Conservation (phyloP, 1,140 invertebrate species). For the Caenorhabditis tropicalis region DNA sequence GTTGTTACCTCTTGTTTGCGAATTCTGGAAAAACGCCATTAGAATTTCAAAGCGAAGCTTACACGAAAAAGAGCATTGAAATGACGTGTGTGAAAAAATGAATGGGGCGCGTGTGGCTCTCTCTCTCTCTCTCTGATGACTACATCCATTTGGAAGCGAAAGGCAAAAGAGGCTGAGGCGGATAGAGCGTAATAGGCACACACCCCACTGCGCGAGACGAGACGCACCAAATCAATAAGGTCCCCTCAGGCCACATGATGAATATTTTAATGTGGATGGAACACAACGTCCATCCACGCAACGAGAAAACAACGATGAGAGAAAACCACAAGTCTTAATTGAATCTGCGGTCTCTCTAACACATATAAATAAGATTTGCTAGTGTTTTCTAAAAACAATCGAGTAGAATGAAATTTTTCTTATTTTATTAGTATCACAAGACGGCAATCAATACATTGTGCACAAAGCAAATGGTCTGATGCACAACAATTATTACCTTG, state of each 20-base stretch:
- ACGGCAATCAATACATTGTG: neutral
- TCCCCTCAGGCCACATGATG: conserved; percentile 23
- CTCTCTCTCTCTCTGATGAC: neutral
- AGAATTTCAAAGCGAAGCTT: neutral
- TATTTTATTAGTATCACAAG: neutral
- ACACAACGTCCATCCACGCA: neutral
- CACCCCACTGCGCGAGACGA: neutral
- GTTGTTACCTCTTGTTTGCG: neutral
- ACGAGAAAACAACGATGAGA: neutral
- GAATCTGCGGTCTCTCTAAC: neutral
- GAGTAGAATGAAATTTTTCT: too few species aligned
- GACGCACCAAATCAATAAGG: conserved; percentile 30
- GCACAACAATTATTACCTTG: neutral
- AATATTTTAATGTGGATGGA: conserved; percentile 24
- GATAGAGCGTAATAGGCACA: conserved; percentile 36
- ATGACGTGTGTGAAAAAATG: conserved; percentile 26
- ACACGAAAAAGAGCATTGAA: neutral
- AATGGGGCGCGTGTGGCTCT: neutral
- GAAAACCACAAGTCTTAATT: neutral
- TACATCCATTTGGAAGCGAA: conserved; percentile 1
- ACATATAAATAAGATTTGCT: neutral
- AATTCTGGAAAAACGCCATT: neutral
- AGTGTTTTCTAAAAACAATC: neutral
- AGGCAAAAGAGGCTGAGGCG: neutral
- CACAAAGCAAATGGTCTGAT: neutral